Base-by-base conservation (phyloP, 2,113 vertebrate genomes). In the Hydrochoerus hydrochaeris region DNA sequence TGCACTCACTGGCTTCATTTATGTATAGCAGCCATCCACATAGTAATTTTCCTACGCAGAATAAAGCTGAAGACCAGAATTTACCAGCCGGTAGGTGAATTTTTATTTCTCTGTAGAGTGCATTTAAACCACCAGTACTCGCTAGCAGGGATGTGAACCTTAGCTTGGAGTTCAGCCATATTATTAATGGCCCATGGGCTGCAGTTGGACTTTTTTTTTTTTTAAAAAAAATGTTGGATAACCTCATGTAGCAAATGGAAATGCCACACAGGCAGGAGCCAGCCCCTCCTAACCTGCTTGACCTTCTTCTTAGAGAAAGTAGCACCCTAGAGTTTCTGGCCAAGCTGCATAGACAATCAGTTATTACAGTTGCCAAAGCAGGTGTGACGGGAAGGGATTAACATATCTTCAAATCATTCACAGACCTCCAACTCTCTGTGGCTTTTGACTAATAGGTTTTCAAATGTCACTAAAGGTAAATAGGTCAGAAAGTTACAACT, bases 351-450 rank as follows among this genome's bases (percentile, higher is more conserved):
- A 99, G 98, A 99, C 99, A 99, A 99, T 99, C 99, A 99, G 99
- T 99, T 99, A 98, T 99, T 99, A 98, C 99, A 99, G 99, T 99
- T 99, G 99, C 99, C 98, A 99, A 98, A 98, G 98, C 99, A 99
- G 99, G 99, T 99, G 99, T 99, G 99, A 99, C 98, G 98, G 98
- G 98, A 97, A 98, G 98, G 98, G 98, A 99, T 99, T 98, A 99
- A 98, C 98, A 98, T 99, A 98, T 98, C 98, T 98, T 97, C 98
- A 96, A 97, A 98, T 98, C 97, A 97, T 98, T 98, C 98, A 98
- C 97, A 98, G 97, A 97, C 98, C 97, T 98, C 98, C 94, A 98
- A 98, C 96, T 92, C 97, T 98, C 93, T 97, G 96, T 97, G 97
- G 98, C 97, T 98, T 98, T 98, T 99, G 98, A 99, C 98, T 98